These are phyloP conservation scores for Hirtodrosophila alboralis DNA, from an alignment of 2,888 invertebrate genomes.

Conservation along the genomic window DNA sequence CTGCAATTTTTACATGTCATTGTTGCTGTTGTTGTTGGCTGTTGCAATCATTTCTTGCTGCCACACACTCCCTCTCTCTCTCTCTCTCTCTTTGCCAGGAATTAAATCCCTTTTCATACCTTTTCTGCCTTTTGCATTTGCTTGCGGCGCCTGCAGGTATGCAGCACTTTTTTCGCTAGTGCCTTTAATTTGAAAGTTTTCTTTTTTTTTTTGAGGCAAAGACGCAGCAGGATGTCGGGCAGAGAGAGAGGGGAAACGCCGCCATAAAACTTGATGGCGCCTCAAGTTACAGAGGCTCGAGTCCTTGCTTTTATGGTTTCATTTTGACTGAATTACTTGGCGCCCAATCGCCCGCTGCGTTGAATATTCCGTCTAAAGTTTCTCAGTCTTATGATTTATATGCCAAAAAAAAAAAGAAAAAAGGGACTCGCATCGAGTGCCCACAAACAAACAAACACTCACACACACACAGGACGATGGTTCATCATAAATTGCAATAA, in stretches of 20 bases:
- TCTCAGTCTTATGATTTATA: constrained; percentile 65
- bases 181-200: constrained; percentile 6
- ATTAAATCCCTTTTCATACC: constrained; percentile 1
- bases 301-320: constrained; percentile 49
- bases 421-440: constrained; percentile 39
- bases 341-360: constrained; percentile 57
- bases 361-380: constrained; percentile 31
- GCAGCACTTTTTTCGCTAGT: constrained; percentile 44
- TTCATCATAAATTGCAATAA: constrained; percentile 72
- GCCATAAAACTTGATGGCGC: constrained; percentile 35
- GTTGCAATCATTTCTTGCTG: neutral
- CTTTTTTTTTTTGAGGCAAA: constrained; percentile 1
- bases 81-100: constrained; percentile 5
- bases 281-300: constrained; percentile 37
- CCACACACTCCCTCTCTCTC: neutral
- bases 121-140: too few relatives aligned
- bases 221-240: constrained; percentile 22
- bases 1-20: constrained; percentile 29
- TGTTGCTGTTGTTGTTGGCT: constrained; percentile 34
- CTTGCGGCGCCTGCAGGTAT: constrained; percentile 63
- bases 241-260: too few relatives aligned
- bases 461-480: constrained; percentile 1
- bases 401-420: too few relatives aligned
- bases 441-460: constrained; percentile 9
- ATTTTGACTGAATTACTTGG: constrained; percentile 59